phyloP scores from a whole-genome alignment of 2,113 vertebrate species.

The Coregonus clupeaformis region DNA sequence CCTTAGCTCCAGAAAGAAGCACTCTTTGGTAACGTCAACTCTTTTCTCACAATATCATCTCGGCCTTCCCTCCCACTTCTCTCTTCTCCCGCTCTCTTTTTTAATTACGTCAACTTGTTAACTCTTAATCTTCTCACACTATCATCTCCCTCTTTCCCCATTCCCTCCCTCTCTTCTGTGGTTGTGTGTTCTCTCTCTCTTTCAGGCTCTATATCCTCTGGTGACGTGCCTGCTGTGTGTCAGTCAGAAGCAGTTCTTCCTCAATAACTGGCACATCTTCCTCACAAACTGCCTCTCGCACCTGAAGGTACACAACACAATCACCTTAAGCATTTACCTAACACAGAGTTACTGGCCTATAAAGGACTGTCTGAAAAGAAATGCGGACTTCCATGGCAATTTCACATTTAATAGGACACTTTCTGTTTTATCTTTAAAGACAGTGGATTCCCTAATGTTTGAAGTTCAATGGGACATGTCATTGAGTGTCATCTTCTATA shows the following conservation, averaged over 20 bases:
- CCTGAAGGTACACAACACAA: conserved; percentile 85
- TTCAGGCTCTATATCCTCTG: conserved; percentile 93
- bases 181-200: conserved; percentile 3
- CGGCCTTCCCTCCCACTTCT: not conserved
- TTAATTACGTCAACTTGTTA: too few relatives aligned
- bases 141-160: not conserved
- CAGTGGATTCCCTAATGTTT: not conserved
- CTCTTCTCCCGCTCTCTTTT: not conserved
- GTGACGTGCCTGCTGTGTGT: conserved; percentile 99
- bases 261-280: conserved; percentile 99
- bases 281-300: conserved; percentile 99
- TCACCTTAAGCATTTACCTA: not conserved
- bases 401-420: not conserved
- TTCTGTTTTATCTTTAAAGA: not conserved
- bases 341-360: not conserved
- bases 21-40: conserved; percentile 85
- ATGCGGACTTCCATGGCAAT: not conserved
- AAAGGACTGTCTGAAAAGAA: not conserved
- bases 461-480: not conserved
- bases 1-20: conserved; percentile 98
- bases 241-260: conserved; percentile 99
- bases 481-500: not conserved
- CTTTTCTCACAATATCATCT: not conserved
- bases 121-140: not conserved
- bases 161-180: not conserved